Evolutionary conservation across 37 sponge, comb jelly and placozoan genomes (phyloP).

Genomic region (Theonella swinhoei): DNA sequence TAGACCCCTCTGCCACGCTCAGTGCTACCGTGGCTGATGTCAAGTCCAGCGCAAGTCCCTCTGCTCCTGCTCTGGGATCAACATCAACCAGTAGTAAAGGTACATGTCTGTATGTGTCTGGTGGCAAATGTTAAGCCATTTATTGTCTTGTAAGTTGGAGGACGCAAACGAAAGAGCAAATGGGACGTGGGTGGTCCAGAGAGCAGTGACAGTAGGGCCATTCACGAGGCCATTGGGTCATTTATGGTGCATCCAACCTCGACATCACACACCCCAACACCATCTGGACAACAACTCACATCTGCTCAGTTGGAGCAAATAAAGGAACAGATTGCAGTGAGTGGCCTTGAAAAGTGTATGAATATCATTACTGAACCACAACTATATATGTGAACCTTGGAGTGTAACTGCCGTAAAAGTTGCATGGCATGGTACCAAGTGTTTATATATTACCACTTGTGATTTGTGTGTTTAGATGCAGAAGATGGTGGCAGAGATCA

Average conservation of each 20-base stretch:
- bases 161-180: neutral
- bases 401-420: too few relatives aligned
- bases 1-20: conserved; percentile 14
- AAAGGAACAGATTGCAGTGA: conserved; percentile 73
- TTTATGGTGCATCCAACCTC: neutral
- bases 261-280: neutral
- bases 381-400: too few relatives aligned
- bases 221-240: conserved; percentile 45
- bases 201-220: conserved; percentile 35
- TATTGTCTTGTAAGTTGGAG: too few relatives aligned
- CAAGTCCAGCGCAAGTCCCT: neutral
- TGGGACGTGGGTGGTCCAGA: conserved; percentile 24
- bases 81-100: conserved; percentile 4
- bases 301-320: conserved; percentile 66
- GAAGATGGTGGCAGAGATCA: conserved; percentile 49
- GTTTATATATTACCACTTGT: too few relatives aligned
- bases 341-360: neutral
- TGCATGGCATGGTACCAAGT: too few relatives aligned
- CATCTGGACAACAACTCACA: conserved; percentile 10
- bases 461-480: conserved; percentile 44
- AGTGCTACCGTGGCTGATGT: neutral
- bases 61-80: neutral
- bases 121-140: neutral
- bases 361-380: neutral
- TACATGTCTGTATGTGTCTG: neutral